These are phyloP conservation scores for Lacanobia wlatinum DNA, from an alignment of 2,888 invertebrate species.

Conservation along the genomic window DNA sequence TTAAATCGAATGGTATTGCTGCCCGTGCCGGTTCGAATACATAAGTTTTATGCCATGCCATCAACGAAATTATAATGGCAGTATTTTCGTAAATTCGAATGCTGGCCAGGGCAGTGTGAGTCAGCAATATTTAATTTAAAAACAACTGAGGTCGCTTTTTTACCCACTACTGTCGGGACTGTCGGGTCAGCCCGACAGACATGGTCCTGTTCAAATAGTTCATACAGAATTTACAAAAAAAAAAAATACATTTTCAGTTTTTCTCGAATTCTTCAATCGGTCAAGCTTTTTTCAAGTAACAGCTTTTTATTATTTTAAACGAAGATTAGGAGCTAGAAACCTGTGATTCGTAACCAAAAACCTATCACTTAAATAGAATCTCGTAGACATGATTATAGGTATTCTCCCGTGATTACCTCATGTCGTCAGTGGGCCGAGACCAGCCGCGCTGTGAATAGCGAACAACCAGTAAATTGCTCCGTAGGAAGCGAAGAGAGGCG, in stretches of 20 bases:
- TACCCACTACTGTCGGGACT: no score
- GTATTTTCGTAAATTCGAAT: not conserved
- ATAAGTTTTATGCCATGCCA: conserved; percentile 16
- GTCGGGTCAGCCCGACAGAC: not conserved
- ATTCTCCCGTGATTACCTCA: conserved; percentile 29
- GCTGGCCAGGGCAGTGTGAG: not conserved
- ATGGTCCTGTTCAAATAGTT: no score
- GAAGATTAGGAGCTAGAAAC: no score
- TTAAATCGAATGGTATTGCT: conserved; percentile 26
- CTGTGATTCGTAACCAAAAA: not conserved
- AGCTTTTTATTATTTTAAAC: no score
- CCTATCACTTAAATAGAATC: not conserved
- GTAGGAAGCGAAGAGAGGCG: conserved; percentile 60
- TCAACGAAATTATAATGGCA: conserved; percentile 10
- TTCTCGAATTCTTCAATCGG: no score
- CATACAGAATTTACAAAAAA: not conserved
- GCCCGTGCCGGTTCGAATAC: conserved; percentile 22
- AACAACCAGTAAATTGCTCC: conserved; percentile 62
- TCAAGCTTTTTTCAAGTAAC: no score
- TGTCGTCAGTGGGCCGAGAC: conserved; percentile 53
- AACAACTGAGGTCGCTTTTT: not conserved
- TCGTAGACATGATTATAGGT: conserved; percentile 7
- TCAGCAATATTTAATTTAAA: not conserved
- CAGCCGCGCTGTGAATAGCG: conserved; percentile 49
- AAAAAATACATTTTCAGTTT: no score